Evolutionary conservation across 2,888 invertebrate species (phyloP), one percentile per base, ranked within the genome.

Genomic region (Lepidocyrtinus sp.): DNA sequence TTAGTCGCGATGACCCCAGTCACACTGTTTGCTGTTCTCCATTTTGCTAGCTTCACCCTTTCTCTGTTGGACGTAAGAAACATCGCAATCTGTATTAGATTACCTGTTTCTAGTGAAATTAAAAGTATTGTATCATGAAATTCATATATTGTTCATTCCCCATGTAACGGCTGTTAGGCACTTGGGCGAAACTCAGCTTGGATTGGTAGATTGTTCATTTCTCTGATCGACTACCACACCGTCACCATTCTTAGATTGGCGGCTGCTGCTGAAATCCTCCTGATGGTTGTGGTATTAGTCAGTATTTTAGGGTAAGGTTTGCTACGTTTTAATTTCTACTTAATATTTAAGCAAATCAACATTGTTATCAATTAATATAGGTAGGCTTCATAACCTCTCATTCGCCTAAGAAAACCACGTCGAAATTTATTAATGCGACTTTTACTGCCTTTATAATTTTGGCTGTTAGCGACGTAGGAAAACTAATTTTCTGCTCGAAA

Each of bases 101-200:
- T n/a, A n/a, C 12, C 36, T 12, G 36, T 36, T 36, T 36, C 12
- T 9, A 5, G 7, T 36, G 36, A 36, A 12, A 12, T 36, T 36
- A 9, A 36, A 36, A 36, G 12, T 36, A 59, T 59, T 70, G n/a
- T n/a, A n/a, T n/a, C n/a, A n/a, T n/a, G n/a, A n/a, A n/a, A n/a
- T n/a, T n/a, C n/a, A n/a, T n/a, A n/a, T n/a, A n/a, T n/a, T n/a
- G n/a, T n/a, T n/a, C n/a, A n/a, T n/a, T n/a, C n/a, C n/a, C n/a
- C 36, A 36, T 75, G 26, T 64, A 50, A 62, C 19, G 45, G 19
- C 19, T 74, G 36, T 86, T 89, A 98, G 97, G 92, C 94, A 68
- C 90, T 97, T 87, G 97, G 97, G n/a, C 96, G 96, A 88, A 95
- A 95, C 88, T 94, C 96, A 0, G 92, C 95, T 92, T 95, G 95